phyloP scores from a whole-genome alignment of 2,113 vertebrate genomes.

The Eretmochelys imbricata region DNA sequence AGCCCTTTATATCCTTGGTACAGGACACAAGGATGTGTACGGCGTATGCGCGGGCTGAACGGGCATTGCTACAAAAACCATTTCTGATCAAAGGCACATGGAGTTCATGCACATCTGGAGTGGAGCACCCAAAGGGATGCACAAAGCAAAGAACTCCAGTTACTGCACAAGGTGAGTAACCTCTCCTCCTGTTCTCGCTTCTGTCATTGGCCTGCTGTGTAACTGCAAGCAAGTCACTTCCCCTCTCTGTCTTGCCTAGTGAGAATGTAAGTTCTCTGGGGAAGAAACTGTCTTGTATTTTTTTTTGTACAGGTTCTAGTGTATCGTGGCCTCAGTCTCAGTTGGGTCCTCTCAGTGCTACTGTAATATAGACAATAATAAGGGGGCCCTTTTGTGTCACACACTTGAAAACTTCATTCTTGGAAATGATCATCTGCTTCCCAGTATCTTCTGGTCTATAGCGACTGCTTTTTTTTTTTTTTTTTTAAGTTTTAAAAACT shows the following conservation, averaged over 20 bases:
- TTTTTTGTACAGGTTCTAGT: background rate
- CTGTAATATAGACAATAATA: background rate
- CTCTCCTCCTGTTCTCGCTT: slow-evolving; percentile 47
- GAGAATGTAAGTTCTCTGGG: slow-evolving; percentile 56
- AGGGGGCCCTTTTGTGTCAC: background rate
- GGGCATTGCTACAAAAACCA: no score
- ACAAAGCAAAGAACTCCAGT: background rate
- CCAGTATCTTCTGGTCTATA: background rate
- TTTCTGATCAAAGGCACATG: background rate
- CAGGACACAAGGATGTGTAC: no score
- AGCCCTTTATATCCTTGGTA: no score
- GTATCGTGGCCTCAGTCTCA: background rate
- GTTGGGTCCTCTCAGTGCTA: background rate
- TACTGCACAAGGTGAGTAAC: background rate
- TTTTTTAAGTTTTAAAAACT: background rate
- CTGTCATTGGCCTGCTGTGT: slow-evolving; percentile 14
- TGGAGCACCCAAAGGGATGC: background rate
- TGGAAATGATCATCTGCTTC: background rate
- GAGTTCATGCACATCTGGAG: background rate
- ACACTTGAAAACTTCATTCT: background rate
- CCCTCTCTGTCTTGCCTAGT: slow-evolving; percentile 67
- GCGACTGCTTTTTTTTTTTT: background rate
- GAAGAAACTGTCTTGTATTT: background rate
- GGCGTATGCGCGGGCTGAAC: no score
- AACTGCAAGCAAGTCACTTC: slow-evolving; percentile 64